Base-by-base conservation (phyloP, 30 jellyfish, hydroid and myxozoan genomes). In the Hydractinia symbiolongicarpus region DNA sequence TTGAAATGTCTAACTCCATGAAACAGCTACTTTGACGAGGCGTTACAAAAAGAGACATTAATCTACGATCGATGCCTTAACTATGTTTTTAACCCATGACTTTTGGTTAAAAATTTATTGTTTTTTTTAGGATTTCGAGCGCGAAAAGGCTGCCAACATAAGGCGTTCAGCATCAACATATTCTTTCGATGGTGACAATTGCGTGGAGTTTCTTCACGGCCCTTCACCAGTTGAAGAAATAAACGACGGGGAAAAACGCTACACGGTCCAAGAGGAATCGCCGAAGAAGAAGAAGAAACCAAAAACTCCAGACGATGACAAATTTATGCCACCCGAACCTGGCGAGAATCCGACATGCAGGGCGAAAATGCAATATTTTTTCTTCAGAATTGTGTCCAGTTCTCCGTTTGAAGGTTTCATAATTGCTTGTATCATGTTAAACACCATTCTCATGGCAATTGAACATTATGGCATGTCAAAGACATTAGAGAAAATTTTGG, bases 221-320 rank as follows among this genome's bases (percentile, higher is more conserved):
- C 85, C 93, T 8, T 93, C 98, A 5, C 98, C 98, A 4, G 94
- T 93, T 8, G 95, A 88, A 13, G 98, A 93, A 52, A 83, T 93
- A 6, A 64, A 13, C 16, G 98, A 93, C 82, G 98, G 98, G 15
- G 95, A 79, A 17, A 88, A 83, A 55, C 91, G 77, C 61, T 93
- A 93, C 85, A 93, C 96, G 50, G 83, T 93, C 17, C 89, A 86
- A 81, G 83, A 83, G 56, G 73, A 78, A 8, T 96, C 98, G 7
- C 81, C 87, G 44, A 83, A 67, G 68, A 78, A 82, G 70, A 93
- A 87, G 86, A 87, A 84, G 54, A 83, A 81, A 52, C 82, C 79
- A 50, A 77, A 77, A 67, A 81, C 62, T 17, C 49, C 53, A 1
- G 69, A 84, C n/a, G 78, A 9, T 20, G 84, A 85, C 17, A 79